These are phyloP conservation scores for Columba livia DNA, from an alignment of 2,113 vertebrate genomes.

Conservation along the genomic window DNA sequence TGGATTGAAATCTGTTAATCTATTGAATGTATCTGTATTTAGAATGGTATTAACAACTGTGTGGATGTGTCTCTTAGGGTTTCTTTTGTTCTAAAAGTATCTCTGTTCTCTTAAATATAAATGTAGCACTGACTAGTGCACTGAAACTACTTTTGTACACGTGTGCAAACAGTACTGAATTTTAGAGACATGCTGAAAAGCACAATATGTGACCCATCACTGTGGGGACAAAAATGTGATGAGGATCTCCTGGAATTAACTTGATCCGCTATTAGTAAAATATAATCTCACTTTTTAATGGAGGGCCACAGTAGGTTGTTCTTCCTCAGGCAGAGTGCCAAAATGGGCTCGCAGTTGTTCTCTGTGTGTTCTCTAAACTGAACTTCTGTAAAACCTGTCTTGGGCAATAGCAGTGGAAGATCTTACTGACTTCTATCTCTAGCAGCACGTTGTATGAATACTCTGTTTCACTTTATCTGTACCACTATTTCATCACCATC, in stretches of 20 bases:
- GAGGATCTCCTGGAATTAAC: background rate
- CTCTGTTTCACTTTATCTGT: background rate
- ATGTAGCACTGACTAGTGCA: background rate
- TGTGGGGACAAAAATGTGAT: background rate
- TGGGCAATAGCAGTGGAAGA: background rate
- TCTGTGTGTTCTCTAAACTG: background rate
- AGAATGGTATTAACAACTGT: background rate
- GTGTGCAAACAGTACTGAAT: background rate
- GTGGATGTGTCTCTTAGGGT: background rate
- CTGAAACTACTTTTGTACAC: background rate
- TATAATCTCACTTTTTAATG: background rate
- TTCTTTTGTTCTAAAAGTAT: background rate
- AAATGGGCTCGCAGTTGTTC: background rate
- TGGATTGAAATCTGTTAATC: conserved; percentile 17
- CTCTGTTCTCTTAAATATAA: background rate
- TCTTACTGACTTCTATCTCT: background rate
- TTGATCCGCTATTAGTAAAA: background rate
- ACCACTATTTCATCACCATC: background rate
- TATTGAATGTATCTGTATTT: background rate
- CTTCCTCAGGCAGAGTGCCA: background rate
- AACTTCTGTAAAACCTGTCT: background rate
- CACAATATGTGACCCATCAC: background rate
- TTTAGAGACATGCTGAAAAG: background rate
- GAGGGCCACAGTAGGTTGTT: background rate
- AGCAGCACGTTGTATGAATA: background rate